A percentile compares a stretch with the other conserved stretches of the same genome.
These are phyloP conservation scores for Pachypeltis micranthus DNA, from an alignment of 1,140 invertebrate genomes.

Conservation along the genomic window DNA sequence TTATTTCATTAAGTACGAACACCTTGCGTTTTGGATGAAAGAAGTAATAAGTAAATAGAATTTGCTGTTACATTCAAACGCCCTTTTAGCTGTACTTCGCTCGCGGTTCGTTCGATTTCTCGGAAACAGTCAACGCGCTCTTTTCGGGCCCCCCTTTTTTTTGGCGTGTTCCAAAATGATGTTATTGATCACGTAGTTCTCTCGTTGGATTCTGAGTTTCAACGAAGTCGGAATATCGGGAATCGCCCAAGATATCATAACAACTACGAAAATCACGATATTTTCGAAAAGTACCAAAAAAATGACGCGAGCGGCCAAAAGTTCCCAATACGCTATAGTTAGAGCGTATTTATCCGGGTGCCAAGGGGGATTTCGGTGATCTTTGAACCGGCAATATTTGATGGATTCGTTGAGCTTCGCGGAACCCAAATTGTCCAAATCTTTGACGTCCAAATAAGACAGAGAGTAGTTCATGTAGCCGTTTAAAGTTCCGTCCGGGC, in stretches of 20 bases:
- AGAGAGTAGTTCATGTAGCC: conserved; percentile 77
- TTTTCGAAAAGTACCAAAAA: conserved; percentile 93
- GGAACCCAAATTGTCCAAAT: conserved; percentile 42
- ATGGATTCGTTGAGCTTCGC: no score
- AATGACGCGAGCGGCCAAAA: conserved; percentile 74
- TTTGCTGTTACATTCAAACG: no score
- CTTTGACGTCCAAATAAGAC: conserved; percentile 62
- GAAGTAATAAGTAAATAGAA: no score
- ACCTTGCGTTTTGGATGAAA: no score
- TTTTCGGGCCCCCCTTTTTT: no score
- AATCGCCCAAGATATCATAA: conserved; percentile 70
- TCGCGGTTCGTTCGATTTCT: no score
- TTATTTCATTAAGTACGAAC: no score
- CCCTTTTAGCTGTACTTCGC: no score
- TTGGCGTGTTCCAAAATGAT: conserved; percentile 65
- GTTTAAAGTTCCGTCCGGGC: conserved; percentile 46
- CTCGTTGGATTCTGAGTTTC: conserved; percentile 63
- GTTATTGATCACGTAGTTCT: conserved; percentile 78
- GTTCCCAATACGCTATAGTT: conserved; percentile 75
- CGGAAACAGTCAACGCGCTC: no score
- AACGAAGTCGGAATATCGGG: conserved; percentile 70
- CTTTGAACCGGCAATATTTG: conserved; percentile 69
- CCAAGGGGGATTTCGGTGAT: conserved; percentile 66
- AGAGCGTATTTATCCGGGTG: conserved; percentile 50
- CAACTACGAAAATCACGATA: conserved; percentile 67